Evolutionary conservation across 2,797 vertebrate genomes (phyloP), one percentile per base, ranked within the genome.

Genomic region (Antrozous pallidus): DNA sequence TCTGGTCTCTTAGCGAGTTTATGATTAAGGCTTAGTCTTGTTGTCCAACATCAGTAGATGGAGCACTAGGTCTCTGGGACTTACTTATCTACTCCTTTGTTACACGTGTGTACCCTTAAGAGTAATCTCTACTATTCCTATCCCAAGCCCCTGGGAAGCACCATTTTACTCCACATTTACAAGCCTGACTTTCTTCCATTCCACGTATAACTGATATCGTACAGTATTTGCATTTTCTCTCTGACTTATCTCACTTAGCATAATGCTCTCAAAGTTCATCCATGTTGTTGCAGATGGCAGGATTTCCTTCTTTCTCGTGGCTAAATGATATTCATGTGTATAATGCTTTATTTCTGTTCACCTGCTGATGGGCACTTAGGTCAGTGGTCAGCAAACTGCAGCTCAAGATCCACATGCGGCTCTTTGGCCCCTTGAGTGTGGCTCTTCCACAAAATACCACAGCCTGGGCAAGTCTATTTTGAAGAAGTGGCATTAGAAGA

Each of bases 1-100:
- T 47, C 31, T 65, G 14, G 40, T 26, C 20, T 58, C 14, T 40
- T 20, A 33, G 79, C 58, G 33, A 47, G 24, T 33, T 6, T 47
- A 16, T 9, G 31, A 17, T 47, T 8, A 33, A 2, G 4, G 26
- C 20, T 5, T n/a, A 5, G 12, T 24, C 2, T 45, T 7, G 1
- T 45, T 14, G 40, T 47, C 58, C 14, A 10, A 31, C n/a, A 16
- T 81, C 79, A 26, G 12, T 16, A 3, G 0, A 24, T 40, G 47
- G 28, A 1, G 12, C 31, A n/a, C 12, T 33, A 9, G 12, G 2
- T 82, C 79, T 33, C 40, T 11, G 14, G 58, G 61, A 65, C 40
- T 45, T 63, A 16, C 3, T 9, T 16, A 47, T 65, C 58, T 65
- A 9, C 40, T 65, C 4, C 2, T 47, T 47, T 5, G 18, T 47